Evolutionary conservation across 2,888 invertebrate genomes (phyloP), one percentile per base, ranked within the genome.

Genomic region (Hyalella azteca): DNA sequence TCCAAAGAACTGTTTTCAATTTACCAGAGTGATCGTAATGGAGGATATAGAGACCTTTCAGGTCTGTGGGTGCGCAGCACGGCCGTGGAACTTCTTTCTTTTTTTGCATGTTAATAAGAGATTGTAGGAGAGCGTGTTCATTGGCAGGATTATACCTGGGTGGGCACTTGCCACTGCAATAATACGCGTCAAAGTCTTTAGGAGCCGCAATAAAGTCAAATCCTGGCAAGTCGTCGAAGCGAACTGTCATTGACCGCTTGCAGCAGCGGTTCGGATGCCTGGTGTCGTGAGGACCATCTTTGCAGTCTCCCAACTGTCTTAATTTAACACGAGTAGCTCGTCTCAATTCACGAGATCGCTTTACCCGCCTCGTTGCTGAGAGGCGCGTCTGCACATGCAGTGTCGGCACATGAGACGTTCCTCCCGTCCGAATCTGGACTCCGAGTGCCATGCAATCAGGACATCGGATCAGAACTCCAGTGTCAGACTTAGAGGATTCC

Each of bases 121-220:
- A 91, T 87, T 93, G 93, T 77, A 93, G 88, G 29, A 92, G 88
- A 0, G 93, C 93, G 87, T 93, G 93, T 86, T 92, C 92, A 84
- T 92, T 91, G 1, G 92, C 93, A 15, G 92, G 91, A 87, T 92
- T 92, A 86, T 91, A 92, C 7, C 91, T 89, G 0, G 91, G 90
- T 0, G 92, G 92, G 86, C 93, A 93, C 73, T 91, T 89, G 3
- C 93, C 93, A 82, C 91, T 91, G 87, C 93, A 93, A 86, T 90
- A 92, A 19, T 92, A 93, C 0, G 92, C 92, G 86, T 93, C 92
- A 86, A 93, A 93, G 22, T 88, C 89, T 87, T 91, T 91, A n/a
- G 93, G 93, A 84, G 92, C 91, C 73, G 92, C 89, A 76, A 93
- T 92, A 85, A 91, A 92, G 84, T 91, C 91, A 86, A 91, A 91